Evolutionary conservation across 1,140 invertebrate species (phyloP).

Genomic region (Anthonomus grandis): DNA sequence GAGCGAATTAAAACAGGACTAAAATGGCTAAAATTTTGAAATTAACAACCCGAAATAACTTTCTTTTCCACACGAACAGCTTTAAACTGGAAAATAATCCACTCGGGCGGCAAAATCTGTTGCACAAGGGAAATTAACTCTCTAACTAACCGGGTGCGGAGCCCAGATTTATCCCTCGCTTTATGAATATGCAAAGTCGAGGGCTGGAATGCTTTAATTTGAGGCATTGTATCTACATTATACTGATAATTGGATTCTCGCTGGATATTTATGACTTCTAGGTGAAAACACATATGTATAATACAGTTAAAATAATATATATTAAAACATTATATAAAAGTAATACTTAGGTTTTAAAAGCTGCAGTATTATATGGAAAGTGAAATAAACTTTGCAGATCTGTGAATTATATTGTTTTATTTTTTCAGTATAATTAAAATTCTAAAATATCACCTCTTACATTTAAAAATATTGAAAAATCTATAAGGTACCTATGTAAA

Average conservation of each 20-base stretch:
- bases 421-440: too few species aligned
- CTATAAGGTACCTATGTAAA: too few species aligned
- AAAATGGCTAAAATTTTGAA: constrained; percentile 22
- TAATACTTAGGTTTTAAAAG: too few species aligned
- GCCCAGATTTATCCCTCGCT: constrained; percentile 13
- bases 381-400: too few species aligned
- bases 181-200: constrained; percentile 37
- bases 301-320: too few species aligned
- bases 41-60: constrained; percentile 25
- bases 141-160: constrained; percentile 40
- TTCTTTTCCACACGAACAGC: constrained; percentile 24
- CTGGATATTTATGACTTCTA: too few species aligned
- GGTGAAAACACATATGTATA: too few species aligned
- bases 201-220: constrained; percentile 14
- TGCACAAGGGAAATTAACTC: constrained; percentile 49
- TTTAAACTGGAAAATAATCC: constrained; percentile 23
- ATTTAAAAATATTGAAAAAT: too few species aligned
- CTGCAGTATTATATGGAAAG: too few species aligned
- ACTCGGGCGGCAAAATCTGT: constrained; percentile 33
- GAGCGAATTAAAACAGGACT: constrained; percentile 4
- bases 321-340: too few species aligned
- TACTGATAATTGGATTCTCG: constrained; percentile 22
- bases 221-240: constrained; percentile 29
- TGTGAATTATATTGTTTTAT: too few species aligned
- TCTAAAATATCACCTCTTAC: too few species aligned